Evolutionary conservation across 1,140 invertebrate genomes (phyloP).

Genomic region (Nephotettix cincticeps): DNA sequence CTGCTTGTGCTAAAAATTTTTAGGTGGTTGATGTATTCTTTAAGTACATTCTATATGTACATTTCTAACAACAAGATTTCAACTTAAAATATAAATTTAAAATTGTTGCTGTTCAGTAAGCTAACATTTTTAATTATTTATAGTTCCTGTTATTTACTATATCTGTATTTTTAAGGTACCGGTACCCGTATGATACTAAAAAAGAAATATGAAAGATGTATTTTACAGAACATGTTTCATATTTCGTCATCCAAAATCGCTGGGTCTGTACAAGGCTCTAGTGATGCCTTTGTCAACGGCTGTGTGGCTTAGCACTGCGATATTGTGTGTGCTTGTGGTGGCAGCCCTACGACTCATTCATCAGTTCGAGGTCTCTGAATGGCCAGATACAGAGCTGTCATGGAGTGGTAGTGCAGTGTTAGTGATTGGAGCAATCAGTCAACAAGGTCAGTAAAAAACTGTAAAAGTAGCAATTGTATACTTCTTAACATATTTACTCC

Average conservation of each 20-base stretch:
- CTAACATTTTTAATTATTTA: too few relatives aligned
- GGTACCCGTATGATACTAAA: too few relatives aligned
- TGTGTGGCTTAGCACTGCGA: slow-evolving; percentile 5
- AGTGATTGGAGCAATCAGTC: slow-evolving; percentile 9
- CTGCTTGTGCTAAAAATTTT: too few relatives aligned
- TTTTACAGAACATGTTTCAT: slow-evolving; percentile 18
- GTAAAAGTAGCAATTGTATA: background rate
- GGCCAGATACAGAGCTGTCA: slow-evolving; percentile 12
- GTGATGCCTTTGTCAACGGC: slow-evolving; percentile 3
- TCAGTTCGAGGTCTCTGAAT: background rate
- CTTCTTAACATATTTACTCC: background rate
- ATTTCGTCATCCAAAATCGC: background rate
- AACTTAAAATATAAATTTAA: too few relatives aligned
- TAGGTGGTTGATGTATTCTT: too few relatives aligned
- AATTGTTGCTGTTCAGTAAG: too few relatives aligned
- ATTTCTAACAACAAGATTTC: too few relatives aligned
- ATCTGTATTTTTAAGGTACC: too few relatives aligned
- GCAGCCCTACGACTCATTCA: background rate
- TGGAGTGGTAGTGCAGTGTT: slow-evolving; percentile 16
- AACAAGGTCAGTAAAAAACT: slow-evolving; percentile 19
- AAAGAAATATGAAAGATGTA: too few relatives aligned
- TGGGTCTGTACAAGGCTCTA: slow-evolving; percentile 20
- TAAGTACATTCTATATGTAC: too few relatives aligned
- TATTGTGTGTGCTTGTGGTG: background rate
- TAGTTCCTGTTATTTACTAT: too few relatives aligned